A percentile compares a stretch with the other conserved stretches of the same genome.
phyloP scores from a whole-genome alignment of 2,797 vertebrate genomes.

The Adelosebastes latens region DNA sequence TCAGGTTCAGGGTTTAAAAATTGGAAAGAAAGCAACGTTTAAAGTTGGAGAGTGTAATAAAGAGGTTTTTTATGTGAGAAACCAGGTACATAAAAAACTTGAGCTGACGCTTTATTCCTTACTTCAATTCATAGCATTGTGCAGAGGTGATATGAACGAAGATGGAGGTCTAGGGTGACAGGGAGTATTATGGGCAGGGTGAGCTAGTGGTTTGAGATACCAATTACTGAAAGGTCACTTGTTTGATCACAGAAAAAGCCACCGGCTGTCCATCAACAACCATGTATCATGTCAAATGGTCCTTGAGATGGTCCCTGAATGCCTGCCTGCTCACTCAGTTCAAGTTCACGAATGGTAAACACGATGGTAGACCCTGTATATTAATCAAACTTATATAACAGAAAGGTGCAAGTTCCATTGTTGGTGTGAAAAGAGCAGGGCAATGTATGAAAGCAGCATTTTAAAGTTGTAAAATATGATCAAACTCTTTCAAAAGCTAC shows the following conservation, averaged over 20 bases:
- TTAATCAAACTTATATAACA: constrained; percentile 18
- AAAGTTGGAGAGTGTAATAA: neutral
- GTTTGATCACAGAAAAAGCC: constrained; percentile 57
- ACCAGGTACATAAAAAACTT: neutral
- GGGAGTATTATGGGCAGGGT: constrained; percentile 16
- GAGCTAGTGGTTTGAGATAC: constrained; percentile 49
- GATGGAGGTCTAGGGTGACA: constrained; percentile 4
- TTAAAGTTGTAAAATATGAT: neutral
- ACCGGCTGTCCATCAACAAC: constrained; percentile 48
- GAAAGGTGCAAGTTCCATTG: neutral
- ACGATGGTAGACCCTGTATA: neutral
- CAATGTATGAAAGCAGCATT: neutral
- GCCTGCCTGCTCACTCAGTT: constrained; percentile 8
- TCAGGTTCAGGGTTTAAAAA: constrained; percentile 7
- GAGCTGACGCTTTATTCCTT: neutral
- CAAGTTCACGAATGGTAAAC: constrained; percentile 34
- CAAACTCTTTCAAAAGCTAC: neutral
- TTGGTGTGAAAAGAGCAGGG: neutral
- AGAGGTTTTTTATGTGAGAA: neutral
- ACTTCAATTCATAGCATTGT: neutral
- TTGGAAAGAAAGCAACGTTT: neutral
- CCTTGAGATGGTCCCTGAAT: constrained; percentile 52
- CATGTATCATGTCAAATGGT: constrained; percentile 47
- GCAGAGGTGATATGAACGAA: neutral
- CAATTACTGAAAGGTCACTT: constrained; percentile 66